A percentile compares a stretch with the other conserved stretches of the same genome.
These are phyloP conservation scores for Ia io DNA, from an alignment of 2,113 vertebrate genomes.

Conservation along the genomic window DNA sequence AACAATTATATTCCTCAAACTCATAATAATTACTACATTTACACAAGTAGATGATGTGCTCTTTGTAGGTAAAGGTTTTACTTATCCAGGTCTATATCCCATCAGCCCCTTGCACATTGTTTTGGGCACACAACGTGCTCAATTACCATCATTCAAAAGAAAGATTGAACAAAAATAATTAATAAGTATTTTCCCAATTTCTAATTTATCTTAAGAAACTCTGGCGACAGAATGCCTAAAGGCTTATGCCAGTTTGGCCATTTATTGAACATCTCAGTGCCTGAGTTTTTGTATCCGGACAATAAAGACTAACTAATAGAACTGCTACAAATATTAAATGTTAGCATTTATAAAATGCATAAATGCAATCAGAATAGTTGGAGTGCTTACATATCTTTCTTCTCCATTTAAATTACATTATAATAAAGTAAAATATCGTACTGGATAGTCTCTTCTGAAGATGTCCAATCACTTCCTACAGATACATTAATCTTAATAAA, in stretches of 20 bases:
- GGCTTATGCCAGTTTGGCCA: not conserved
- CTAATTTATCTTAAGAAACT: not conserved
- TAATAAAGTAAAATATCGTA: not conserved
- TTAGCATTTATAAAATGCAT: not conserved
- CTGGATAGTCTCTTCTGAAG: not conserved
- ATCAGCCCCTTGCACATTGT: not conserved
- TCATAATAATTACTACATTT: not conserved
- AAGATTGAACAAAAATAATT: not conserved
- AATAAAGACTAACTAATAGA: not conserved
- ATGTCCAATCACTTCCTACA: not conserved
- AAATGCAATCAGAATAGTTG: not conserved
- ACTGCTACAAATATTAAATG: not conserved
- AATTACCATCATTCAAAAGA: not conserved
- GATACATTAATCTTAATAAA: slow-evolving; percentile 40
- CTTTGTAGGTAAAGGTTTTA: not conserved
- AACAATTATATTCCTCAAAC: not conserved
- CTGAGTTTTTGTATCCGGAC: not conserved
- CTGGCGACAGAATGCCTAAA: not conserved
- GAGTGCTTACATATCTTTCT: not conserved
- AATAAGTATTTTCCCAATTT: not conserved
- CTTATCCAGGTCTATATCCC: not conserved
- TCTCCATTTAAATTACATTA: not conserved
- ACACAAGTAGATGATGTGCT: too few species aligned
- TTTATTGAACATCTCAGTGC: not conserved
- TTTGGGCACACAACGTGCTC: not conserved